Base-by-base conservation (phyloP, 1,140 invertebrate species). In the Caenorhabditis brenneri region DNA sequence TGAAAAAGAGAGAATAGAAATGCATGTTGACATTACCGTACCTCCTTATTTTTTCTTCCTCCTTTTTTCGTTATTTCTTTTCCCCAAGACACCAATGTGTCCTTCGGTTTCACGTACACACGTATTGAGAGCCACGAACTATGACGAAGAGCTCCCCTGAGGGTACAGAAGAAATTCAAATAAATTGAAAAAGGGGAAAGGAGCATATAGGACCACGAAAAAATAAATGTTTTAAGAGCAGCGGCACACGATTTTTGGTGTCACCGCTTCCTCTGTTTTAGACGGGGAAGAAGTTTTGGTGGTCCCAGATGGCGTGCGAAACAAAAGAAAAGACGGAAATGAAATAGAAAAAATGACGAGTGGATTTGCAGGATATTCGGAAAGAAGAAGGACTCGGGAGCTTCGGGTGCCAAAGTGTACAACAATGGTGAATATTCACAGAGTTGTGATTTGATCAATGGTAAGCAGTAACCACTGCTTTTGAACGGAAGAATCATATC, bases 371-470 rank as follows among this genome's bases (percentile, higher is more conserved):
- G 82, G 39, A 46, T 83, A 46, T 83, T 83, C 49, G 82, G 82
- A 12, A 83, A 83, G 24, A 83, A 83, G 78, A 83, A 83, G 74
- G 33, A 65, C 16, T 31, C 65, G 10, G 51, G 60, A 27, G 33
- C 81, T 39, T 46, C 55, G 39, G 24, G n/a, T n/a, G n/a, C 33
- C 27, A 83, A 65, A 27, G 82, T 79, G n/a, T 83, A 80, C 39
- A 79, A 51, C 82, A 79, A 49, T 27, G 82, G 82, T 31, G 82
- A 83, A 65, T 83, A 80, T 31, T 65, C 53, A 6, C 82, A 83
- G 49, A 79, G 69, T 48, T 83, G 82, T 51, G 82, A 83, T 51
- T 51, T 83, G 58, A 83, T 83, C 74, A 79, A 83, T 12, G 82
- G 82, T 83, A 48, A 48, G 58, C 7, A 6, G 29, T 22, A 39